Base-by-base conservation (phyloP, 2,888 invertebrate genomes). In the Cremastobaeus sp. region DNA sequence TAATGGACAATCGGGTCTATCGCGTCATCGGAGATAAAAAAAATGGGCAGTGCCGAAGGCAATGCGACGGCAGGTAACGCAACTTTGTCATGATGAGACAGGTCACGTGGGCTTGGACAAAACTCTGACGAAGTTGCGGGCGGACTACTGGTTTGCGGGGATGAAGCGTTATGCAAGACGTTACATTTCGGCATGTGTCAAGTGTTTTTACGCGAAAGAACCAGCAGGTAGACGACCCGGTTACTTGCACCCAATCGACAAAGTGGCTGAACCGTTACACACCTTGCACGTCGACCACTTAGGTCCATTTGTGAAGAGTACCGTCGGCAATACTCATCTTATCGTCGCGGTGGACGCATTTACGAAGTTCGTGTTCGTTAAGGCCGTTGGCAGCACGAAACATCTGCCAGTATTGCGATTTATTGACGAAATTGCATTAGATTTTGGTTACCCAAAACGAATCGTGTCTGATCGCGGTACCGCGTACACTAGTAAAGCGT, bases 251-350 rank as follows among this genome's bases (percentile, higher is more conserved):
- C 84, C 87, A 0, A 88, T 88, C 17, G 80, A 82, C n/a, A 88
- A 88, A 60, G 76, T 82, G 4, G 62, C 78, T 0, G 76, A 80
- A 5, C 88, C 88, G 0, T 86, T 89, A 30, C 82, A 88, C 47
- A 87, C 85, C 0, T 21, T 88, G 9, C 88, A 88, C 65, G 48
- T 88, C 0, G 88, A 89, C 74, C 88, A 88, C 70, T 55, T 88
- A 1, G 87, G 88, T 1, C 88, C 87, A 3, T 88, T 88, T 66
- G 78, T 81, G 3, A 81, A 76, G n/a, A 84, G 81, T 34, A 77
- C 65, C 4, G 76, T 52, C 0, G 81, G 80, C n/a, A 87, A 88
- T 59, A 72, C 71, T 2, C 77, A 87, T 30, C 47, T 88, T 9
- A 57, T 88, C n/a, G 82, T 79, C 0, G 60, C 82, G 2, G 81